A percentile compares a stretch with the other conserved stretches of the same genome.
phyloP scores from a whole-genome alignment of 2,888 invertebrate species.

The Caenorhabditis sp. region DNA sequence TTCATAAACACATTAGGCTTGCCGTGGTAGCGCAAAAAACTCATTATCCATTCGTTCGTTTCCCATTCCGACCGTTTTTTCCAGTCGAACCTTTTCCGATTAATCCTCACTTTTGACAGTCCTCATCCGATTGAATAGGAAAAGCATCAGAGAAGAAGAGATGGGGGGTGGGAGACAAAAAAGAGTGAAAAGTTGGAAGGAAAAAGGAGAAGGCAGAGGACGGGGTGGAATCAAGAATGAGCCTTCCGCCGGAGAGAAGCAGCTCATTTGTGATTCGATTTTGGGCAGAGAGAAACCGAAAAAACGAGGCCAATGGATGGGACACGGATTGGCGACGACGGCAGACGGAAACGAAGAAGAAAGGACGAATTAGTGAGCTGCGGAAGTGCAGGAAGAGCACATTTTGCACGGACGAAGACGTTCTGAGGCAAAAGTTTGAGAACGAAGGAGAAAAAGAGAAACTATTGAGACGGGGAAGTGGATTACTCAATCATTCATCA shows the following conservation, averaged over 20 bases:
- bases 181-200: slow-evolving; percentile 25
- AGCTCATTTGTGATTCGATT: slow-evolving; percentile 57
- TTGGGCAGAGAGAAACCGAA: slow-evolving; percentile 28
- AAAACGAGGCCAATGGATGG: slow-evolving; percentile 3
- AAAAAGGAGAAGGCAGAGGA: slow-evolving; percentile 8
- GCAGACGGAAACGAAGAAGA: slow-evolving; percentile 4
- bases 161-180: slow-evolving; percentile 8
- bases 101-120: slow-evolving; percentile 35
- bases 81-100: background rate
- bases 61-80: slow-evolving; percentile 16
- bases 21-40: slow-evolving; percentile 19
- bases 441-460: slow-evolving; percentile 15
- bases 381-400: background rate
- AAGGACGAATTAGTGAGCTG: slow-evolving; percentile 13
- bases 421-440: no score
- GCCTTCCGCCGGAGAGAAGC: slow-evolving; percentile 35
- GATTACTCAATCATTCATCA: slow-evolving; percentile 34
- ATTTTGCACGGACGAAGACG: slow-evolving; percentile 8
- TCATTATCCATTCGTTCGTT: slow-evolving; percentile 31
- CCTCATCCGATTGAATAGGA: slow-evolving; percentile 6
- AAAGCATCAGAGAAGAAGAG: background rate
- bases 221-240: slow-evolving; percentile 44
- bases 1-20: slow-evolving; percentile 40
- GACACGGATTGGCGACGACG: slow-evolving; percentile 7
- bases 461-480: slow-evolving; percentile 12